These are phyloP conservation scores for Pristis pectinata DNA, from an alignment of 2,797 vertebrate species.

Conservation along the genomic window DNA sequence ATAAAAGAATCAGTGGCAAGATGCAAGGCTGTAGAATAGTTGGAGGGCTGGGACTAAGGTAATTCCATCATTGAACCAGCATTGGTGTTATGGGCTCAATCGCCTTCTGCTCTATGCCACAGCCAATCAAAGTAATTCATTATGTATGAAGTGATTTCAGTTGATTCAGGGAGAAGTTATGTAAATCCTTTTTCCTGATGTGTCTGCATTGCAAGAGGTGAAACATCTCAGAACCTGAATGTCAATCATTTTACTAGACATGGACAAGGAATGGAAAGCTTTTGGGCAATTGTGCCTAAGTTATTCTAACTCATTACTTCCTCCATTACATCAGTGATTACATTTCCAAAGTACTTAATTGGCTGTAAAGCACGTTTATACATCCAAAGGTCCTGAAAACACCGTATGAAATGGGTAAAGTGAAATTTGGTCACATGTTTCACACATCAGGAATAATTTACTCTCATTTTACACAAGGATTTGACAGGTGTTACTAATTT, in stretches of 20 bases:
- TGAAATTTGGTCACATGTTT: not conserved
- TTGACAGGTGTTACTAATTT: not conserved
- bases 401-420: not conserved
- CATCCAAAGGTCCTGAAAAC: not conserved
- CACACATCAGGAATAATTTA: not conserved
- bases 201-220: not conserved
- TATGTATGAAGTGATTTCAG: not conserved
- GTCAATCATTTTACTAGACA: not conserved
- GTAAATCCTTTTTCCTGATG: not conserved
- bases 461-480: not conserved
- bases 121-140: not conserved
- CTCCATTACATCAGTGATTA: not conserved
- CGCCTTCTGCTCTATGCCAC: not conserved
- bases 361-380: not conserved
- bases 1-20: not conserved
- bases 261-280: too few species aligned
- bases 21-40: too few species aligned
- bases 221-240: not conserved
- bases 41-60: not conserved
- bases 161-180: not conserved
- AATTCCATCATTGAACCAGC: not conserved
- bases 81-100: not conserved
- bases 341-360: not conserved
- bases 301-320: not conserved
- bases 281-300: not conserved